phyloP scores from a whole-genome alignment of 2,888 invertebrate genomes.

The Brenthis daphne region DNA sequence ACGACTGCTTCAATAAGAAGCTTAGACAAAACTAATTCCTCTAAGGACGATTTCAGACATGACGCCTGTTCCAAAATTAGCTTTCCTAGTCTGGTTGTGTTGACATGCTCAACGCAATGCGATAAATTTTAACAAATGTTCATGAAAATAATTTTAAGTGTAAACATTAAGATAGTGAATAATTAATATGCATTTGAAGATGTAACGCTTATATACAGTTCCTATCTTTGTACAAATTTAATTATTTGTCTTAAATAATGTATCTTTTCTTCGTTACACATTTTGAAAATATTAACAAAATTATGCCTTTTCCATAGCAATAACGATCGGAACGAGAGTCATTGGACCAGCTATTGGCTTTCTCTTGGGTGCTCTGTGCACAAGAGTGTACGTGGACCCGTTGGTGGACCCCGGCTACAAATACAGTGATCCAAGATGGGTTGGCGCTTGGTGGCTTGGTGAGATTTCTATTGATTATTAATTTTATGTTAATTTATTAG shows the following conservation, averaged over 20 bases:
- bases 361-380: slow-evolving; percentile 93
- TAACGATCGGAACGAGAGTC: slow-evolving; percentile 95
- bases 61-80: slow-evolving; percentile 62
- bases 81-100: slow-evolving; percentile 54
- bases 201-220: no score
- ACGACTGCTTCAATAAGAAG: slow-evolving; percentile 8
- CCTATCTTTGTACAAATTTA: not conserved
- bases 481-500: not conserved
- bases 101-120: slow-evolving; percentile 55
- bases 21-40: slow-evolving; percentile 28
- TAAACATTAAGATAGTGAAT: no score
- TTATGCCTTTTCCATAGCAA: slow-evolving; percentile 82
- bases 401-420: slow-evolving; percentile 87
- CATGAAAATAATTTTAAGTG: no score
- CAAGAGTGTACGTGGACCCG: slow-evolving; percentile 92
- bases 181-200: no score
- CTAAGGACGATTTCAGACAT: slow-evolving; percentile 53
- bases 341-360: slow-evolving; percentile 95
- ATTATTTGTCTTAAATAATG: not conserved
- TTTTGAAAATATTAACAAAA: slow-evolving; percentile 15
- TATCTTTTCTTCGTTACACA: not conserved
- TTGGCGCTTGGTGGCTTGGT: slow-evolving; percentile 99
- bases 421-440: slow-evolving; percentile 93
- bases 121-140: no score
- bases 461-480: slow-evolving; percentile 56